Base-by-base conservation (phyloP, 2,113 vertebrate genomes). In the Oreochromis spilurus region DNA sequence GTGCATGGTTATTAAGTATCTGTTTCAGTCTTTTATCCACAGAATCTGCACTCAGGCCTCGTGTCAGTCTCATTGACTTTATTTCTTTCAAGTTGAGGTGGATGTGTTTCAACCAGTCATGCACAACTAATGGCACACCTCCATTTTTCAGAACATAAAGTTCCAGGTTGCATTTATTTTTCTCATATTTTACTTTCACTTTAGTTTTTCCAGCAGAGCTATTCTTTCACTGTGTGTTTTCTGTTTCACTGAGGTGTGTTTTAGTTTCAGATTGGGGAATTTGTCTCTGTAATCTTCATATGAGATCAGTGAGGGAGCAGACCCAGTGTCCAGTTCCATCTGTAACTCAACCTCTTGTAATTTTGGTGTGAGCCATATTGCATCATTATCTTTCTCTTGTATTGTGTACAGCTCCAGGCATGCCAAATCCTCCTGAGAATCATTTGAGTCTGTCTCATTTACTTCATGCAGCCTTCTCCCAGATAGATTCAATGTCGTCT, bases 391-490 rank as follows among this genome's bases (percentile, higher is more conserved):
- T 52, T n/a, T 52, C 17, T 52, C 17, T 1, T 9, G 17, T 2
- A 52, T n/a, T n/a, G 50, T 52, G 50, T 52, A n/a, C 17, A 52
- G 50, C 4, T 52, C 17, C 0, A 52, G 17, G 8, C 17, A 52
- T 50, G 48, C 17, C 48, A 50, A 17, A 48, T 17, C 1, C 7
- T 4, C 1, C 45, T 7, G 0, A 50, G 16, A 19, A 50, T 50
- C 4, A 50, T 19, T 50, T 50, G 16, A 50, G 0, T 9, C 7
- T 2, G 0, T 50, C 1, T 19, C 16, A 19, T 0, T 19, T 1
- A 50, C 48, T 50, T 50, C 16, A 50, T 50, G 48, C 16, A 2
- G 16, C 7, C 2, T 50, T 50, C 45, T 19, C n/a, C n/a, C n/a
- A n/a, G n/a, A n/a, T n/a, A n/a, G n/a, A n/a, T n/a, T n/a, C n/a